phyloP scores from a whole-genome alignment of 2,113 vertebrate species.

The Copsychus sechellarum region DNA sequence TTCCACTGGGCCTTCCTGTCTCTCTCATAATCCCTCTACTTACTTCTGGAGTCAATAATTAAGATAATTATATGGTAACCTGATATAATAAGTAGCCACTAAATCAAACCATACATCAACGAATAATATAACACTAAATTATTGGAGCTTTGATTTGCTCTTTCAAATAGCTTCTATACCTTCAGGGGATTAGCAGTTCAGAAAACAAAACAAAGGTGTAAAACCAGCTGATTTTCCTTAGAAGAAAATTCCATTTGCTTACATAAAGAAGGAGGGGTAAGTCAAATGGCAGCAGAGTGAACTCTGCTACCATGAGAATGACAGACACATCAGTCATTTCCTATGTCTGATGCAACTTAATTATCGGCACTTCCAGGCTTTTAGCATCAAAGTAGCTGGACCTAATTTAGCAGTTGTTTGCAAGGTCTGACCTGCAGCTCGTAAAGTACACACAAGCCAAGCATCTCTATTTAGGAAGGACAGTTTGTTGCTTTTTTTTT shows the following conservation, averaged over 20 bases:
- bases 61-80: constrained; percentile 67
- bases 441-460: constrained; percentile 23
- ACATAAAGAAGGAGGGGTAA: not conserved
- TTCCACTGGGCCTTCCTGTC: constrained; percentile 37
- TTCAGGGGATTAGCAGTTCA: constrained; percentile 40
- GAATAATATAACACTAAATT: constrained; percentile 56
- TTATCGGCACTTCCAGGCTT: constrained; percentile 48
- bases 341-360: constrained; percentile 36
- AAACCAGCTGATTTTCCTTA: constrained; percentile 20
- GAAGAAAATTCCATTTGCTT: constrained; percentile 38
- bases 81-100: constrained; percentile 65
- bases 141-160: constrained; percentile 42
- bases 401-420: constrained; percentile 53
- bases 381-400: constrained; percentile 47
- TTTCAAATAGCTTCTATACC: constrained; percentile 43
- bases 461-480: constrained; percentile 13
- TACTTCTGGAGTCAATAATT: constrained; percentile 60
- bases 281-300: constrained; percentile 9
- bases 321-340: constrained; percentile 41
- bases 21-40: constrained; percentile 46
- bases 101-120: constrained; percentile 60
- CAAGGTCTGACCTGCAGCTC: constrained; percentile 44
- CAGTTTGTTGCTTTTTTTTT: constrained; percentile 1
- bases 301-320: not conserved
- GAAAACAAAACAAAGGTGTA: constrained; percentile 48